Base-by-base conservation (phyloP, 92 coral and sea anemone species). In the Epizoanthus ramosus region DNA sequence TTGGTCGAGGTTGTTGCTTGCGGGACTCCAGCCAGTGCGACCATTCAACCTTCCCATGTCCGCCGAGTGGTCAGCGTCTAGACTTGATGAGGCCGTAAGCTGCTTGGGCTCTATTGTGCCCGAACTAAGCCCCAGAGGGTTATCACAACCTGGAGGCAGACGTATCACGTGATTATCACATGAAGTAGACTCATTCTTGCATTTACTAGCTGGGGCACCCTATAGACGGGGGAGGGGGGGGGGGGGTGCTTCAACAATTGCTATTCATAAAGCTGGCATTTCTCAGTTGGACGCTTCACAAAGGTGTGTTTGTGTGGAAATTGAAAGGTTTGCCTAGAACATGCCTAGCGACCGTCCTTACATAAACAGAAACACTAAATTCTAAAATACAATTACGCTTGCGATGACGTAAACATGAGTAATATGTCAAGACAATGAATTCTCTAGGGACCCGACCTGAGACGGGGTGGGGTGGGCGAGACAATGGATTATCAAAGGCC, bases 11-110 rank as follows among this genome's bases (percentile, higher is more conserved):
- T 83, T 70, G 25, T 22, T 72, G 68, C 59, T 83, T 18, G 85
- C 43, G 31, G 91, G 88, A 72, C 87, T 71, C 91, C 91, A 88
- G 3, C 91, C 91, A 23, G 88, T 64, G 52, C 61, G 68, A 8
- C 91, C 88, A 79, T 88, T 84, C 82, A 88, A 79, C 54, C 91
- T 88, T 9, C 91, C 91, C 79, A 72, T 63, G 43, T 53, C 82
- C 17, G 91, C 91, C 85, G 71, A 70, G 85, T 84, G 88, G 13
- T 66, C 85, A 47, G 84, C 80, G 85, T 88, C 76, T 31, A 75
- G 66, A 7, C 67, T 59, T 3, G 91, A 88, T 6, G 87, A 71
- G 39, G 91, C 88, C 18, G 84, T 68, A n/a, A 87, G 68, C 21
- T 85, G 87, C 25, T 33, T 45, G 61, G 85, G 60, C 66, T 77